phyloP scores from a whole-genome alignment of 2,888 invertebrate species.

The Machimus atricapillus region DNA sequence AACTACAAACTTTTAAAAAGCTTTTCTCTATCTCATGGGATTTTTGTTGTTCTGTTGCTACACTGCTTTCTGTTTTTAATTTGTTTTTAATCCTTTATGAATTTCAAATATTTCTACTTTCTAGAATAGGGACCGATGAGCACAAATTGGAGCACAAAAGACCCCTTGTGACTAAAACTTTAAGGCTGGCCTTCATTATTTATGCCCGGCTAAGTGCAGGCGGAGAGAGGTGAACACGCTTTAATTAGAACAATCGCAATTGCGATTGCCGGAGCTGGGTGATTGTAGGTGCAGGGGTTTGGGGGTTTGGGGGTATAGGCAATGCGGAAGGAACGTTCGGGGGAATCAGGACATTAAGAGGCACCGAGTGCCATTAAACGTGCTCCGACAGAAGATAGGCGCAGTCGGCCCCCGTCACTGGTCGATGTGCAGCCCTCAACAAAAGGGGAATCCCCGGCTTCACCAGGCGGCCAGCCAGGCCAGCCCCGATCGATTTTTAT shows the following conservation, averaged over 20 bases:
- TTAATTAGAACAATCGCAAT: constrained; percentile 33
- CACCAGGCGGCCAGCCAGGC: not conserved
- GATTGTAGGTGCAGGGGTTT: not conserved
- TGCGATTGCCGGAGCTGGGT: not conserved
- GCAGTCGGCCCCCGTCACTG: not conserved
- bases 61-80: not conserved
- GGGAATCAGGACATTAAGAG: constrained; percentile 28
- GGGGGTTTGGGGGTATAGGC: not conserved
- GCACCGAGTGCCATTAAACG: not conserved
- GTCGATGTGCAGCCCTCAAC: constrained; percentile 17
- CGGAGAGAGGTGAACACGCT: constrained; percentile 14
- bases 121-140: not conserved
- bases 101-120: not conserved
- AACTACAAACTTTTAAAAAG: not conserved
- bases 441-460: not conserved
- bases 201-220: not conserved
- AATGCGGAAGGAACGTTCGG: not conserved
- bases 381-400: not conserved
- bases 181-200: constrained; percentile 5
- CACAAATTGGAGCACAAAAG: not conserved
- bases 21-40: no score
- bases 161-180: not conserved
- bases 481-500: constrained; percentile 28
- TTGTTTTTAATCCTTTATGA: not conserved
- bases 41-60: not conserved